phyloP scores from a whole-genome alignment of 2,113 vertebrate species.

The Pavo muticus region DNA sequence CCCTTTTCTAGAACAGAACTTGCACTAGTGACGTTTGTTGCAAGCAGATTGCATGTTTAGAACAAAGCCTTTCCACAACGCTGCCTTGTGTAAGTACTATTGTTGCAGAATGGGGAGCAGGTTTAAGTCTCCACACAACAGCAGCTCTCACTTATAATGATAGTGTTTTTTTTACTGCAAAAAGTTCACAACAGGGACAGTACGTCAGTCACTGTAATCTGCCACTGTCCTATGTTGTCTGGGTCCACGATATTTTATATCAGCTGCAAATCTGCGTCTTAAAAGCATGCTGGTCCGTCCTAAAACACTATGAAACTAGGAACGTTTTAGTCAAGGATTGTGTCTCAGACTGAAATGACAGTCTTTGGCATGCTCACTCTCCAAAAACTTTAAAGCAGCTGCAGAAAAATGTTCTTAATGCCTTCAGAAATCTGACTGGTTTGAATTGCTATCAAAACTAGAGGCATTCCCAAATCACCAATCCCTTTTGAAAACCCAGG shows the following conservation, averaged over 20 bases:
- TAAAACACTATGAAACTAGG: background rate
- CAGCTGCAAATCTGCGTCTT: background rate
- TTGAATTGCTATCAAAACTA: background rate
- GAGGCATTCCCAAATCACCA: slow-evolving; percentile 41
- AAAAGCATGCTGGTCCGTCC: background rate
- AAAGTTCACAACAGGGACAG: background rate
- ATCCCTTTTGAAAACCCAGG: slow-evolving; percentile 26
- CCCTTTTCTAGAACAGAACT: background rate
- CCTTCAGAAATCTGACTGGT: background rate
- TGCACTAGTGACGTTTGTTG: background rate
- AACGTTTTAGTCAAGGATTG: background rate
- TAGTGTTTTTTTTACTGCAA: background rate
- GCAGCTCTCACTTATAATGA: background rate
- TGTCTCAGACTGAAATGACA: background rate
- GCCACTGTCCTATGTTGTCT: background rate
- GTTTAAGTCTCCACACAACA: background rate
- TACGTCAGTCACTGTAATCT: background rate
- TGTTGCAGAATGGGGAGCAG: accelerated
- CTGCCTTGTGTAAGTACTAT: background rate
- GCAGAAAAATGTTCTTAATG: background rate
- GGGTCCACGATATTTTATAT: background rate
- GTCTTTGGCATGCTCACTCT: background rate
- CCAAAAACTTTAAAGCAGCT: background rate
- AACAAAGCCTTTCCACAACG: background rate
- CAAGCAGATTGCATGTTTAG: background rate